Evolutionary conservation across 2,797 vertebrate genomes (phyloP).

Genomic region (Basileuterus tristriatus): DNA sequence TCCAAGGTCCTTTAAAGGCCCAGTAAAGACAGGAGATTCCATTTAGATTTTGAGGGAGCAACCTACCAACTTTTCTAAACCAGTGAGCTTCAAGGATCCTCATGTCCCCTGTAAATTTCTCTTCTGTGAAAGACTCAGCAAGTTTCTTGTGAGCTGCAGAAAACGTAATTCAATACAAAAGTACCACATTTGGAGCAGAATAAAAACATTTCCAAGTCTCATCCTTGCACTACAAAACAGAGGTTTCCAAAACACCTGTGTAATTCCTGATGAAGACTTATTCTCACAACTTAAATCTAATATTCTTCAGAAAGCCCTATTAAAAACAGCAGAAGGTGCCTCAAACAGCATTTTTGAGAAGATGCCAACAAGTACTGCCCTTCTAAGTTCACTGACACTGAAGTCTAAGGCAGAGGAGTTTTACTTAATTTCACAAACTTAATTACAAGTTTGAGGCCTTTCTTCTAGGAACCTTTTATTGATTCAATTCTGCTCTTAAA

Average conservation of each 20-base stretch:
- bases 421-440: neutral
- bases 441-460: neutral
- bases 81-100: conserved; percentile 83
- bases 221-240: neutral
- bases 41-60: neutral
- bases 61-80: conserved; percentile 91
- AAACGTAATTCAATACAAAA: neutral
- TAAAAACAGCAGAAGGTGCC: neutral
- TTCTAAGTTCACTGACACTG: neutral
- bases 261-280: neutral
- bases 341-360: neutral
- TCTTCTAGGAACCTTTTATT: neutral
- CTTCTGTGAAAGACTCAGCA: conserved; percentile 54
- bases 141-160: conserved; percentile 82
- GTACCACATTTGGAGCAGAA: neutral
- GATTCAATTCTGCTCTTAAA: neutral
- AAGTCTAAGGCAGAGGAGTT: neutral
- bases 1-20: neutral
- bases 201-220: neutral
- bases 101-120: conserved; percentile 60
- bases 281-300: neutral
- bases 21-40: neutral
- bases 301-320: neutral
- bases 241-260: neutral
- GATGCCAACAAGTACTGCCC: neutral